Evolutionary conservation across 1,140 invertebrate species (phyloP), one percentile per base, ranked within the genome.

Genomic region (Parasteatoda tepidariorum): DNA sequence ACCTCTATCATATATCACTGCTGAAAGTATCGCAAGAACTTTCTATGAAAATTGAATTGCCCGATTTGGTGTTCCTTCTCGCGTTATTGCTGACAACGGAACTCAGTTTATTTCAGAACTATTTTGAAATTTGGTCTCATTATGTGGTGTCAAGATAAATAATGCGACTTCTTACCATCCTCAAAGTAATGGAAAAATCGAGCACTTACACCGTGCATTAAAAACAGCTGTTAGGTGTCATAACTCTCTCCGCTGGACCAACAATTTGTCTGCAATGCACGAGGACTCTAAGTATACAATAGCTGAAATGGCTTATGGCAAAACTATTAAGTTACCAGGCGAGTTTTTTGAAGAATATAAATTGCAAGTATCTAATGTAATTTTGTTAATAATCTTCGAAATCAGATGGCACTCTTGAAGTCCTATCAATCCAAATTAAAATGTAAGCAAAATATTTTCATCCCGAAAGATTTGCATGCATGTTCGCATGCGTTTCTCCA

Each of bases 1-100:
- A 48, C 3, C 22, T 18, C 4, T 2, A 24, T 18, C 2, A 6
- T 18, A 90, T 38, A 64, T 64, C 11, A 67, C 34, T 15, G 22
- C 22, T 15, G 67, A 70, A 70, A 54, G 1, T 24, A 54, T 70
- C 0, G 28, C 33, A 30, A 70, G 28, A 70, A 22, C 33, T n/a
- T 70, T 70, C 54, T 70, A 70, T 28, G 67, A 15, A 54, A 3
- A 70, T 30, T 70, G 67, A 22, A 54, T 70, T 54, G 26, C 31
- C 22, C 34, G 67, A 5, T 70, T 70, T 54, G 67, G 38, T n/a
- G 38, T 70, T 5, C 13, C 30, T 2, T 34, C 2, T 22, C 3
- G 18, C 22, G 41, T 70, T 1, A 70, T 70, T 38, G 28, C 38
- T 11, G 67, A 48, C 28, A 7, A n/a, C 41, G 67, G 38, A 0